Percentiles rank a stretch among this genome's conserved stretches.
These are phyloP conservation scores for Arctopsyche grandis DNA, from an alignment of 1,140 invertebrate genomes.

Conservation along the genomic window DNA sequence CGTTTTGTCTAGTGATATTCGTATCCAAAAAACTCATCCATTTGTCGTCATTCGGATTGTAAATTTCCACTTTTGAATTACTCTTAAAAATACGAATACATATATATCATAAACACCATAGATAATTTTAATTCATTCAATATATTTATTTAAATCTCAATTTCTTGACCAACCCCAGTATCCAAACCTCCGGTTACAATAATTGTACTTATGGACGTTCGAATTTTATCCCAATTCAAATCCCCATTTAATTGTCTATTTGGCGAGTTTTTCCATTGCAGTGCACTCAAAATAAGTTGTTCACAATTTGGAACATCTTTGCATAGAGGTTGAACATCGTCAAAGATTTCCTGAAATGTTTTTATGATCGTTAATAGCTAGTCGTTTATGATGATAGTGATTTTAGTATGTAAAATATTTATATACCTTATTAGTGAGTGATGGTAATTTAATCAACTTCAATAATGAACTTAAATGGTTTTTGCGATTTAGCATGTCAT, in stretches of 20 bases:
- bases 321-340: neutral
- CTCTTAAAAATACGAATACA: too few relatives aligned
- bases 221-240: neutral
- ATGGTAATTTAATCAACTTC: neutral
- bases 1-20: neutral
- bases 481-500: neutral
- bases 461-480: neutral
- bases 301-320: neutral
- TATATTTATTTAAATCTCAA: too few relatives aligned
- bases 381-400: too few relatives aligned
- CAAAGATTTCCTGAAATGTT: neutral
- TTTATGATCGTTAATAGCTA: too few relatives aligned
- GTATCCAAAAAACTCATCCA: neutral
- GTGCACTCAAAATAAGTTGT: neutral
- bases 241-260: neutral
- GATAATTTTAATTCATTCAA: neutral
- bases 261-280: neutral
- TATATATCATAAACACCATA: too few relatives aligned
- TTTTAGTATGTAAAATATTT: neutral
- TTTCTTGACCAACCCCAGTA: too few relatives aligned
- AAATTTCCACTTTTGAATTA: too few relatives aligned
- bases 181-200: neutral
- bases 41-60: neutral
- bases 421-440: neutral
- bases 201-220: too few relatives aligned